Base-by-base conservation (phyloP, 92 coral and sea anemone genomes). In the Heteractis magnifica region DNA sequence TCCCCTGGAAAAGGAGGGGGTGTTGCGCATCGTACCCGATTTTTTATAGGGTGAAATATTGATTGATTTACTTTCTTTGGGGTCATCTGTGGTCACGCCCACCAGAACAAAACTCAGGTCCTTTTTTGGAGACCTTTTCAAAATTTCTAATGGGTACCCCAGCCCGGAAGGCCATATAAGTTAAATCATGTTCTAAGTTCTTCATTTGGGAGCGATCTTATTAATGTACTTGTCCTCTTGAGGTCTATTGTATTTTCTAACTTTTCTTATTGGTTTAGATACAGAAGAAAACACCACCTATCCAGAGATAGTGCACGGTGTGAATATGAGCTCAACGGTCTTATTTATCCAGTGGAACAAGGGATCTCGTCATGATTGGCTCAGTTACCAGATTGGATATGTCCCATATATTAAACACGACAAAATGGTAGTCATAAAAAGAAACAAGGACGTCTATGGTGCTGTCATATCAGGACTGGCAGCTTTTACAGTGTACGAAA, bases 331-430 rank as follows among this genome's bases (percentile, higher is more conserved):
- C 65, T 89, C 92, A 10, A 77, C 87, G 19, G 64, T 78, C 41
- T 14, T 89, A 13, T 65, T 73, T 10, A 73, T 86, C 15, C 82
- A 48, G 51, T 89, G 92, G 92, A 86, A 68, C 14, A 83, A 23
- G 19, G 72, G 68, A 53, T 9, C 20, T 18, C 21, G 23, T 16
- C 16, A 53, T 18, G n/a, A 81, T n/a, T 70, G 41, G 14, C 71
- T 8, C 1, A 72, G 71, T 10, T 52, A 77, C 50, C 72, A 77
- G 0, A 58, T 89, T 18, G 87, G 81, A 20, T 82, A 85, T 81
- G 26, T 62, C 49, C 75, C 81, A 6, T 72, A 56, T 48, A 23
- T 74, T 52, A 72, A 77, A 7, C 52, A 86, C 34, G 12, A 70
- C 5, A 73, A 12, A 44, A 49, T 23, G 34, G 6, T 70, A 6